phyloP scores from a whole-genome alignment of 1,140 invertebrate species.

The Drosophila ohnishii region DNA sequence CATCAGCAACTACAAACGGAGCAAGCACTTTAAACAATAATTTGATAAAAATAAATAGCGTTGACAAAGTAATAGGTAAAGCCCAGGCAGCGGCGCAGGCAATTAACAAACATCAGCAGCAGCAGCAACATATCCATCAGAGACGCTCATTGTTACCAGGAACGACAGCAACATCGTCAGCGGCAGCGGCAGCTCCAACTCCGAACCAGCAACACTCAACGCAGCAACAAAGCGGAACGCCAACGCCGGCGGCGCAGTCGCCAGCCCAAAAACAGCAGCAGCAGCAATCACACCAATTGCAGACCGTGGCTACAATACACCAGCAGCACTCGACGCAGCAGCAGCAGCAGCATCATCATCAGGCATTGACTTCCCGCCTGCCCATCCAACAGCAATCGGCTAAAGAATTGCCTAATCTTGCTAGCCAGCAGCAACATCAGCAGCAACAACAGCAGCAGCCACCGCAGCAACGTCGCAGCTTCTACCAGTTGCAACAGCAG shows the following conservation, averaged over 20 bases:
- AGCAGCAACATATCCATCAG: constrained; percentile 53
- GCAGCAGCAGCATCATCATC: constrained; percentile 47
- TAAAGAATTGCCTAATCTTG: constrained; percentile 43
- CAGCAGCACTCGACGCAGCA: constrained; percentile 74
- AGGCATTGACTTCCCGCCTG: constrained; percentile 46
- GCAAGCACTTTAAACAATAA: constrained; percentile 66
- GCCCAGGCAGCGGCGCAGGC: constrained; percentile 49
- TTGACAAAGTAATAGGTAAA: constrained; percentile 75
- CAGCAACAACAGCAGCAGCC: constrained; percentile 35
- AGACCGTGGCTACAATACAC: constrained; percentile 81
- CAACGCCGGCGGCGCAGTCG: constrained; percentile 42
- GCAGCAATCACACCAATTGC: constrained; percentile 73
- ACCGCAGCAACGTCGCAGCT: constrained; percentile 42
- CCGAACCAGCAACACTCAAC: constrained; percentile 55
- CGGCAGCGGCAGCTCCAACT: constrained; percentile 14
- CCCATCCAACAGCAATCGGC: constrained; percentile 48
- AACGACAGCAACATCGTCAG: constrained; percentile 42
- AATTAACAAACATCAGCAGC: constrained; percentile 73
- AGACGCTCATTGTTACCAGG: constrained; percentile 66
- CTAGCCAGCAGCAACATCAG: constrained; percentile 54
- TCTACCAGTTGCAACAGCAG: constrained; percentile 55
- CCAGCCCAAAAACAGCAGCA: constrained; percentile 52
- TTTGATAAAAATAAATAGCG: constrained; percentile 75
- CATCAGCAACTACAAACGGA: constrained; percentile 50
- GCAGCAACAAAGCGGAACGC: constrained; percentile 63